Evolutionary conservation across 2,797 vertebrate genomes (phyloP).

Genomic region (Paedocypris micromegethes): DNA sequence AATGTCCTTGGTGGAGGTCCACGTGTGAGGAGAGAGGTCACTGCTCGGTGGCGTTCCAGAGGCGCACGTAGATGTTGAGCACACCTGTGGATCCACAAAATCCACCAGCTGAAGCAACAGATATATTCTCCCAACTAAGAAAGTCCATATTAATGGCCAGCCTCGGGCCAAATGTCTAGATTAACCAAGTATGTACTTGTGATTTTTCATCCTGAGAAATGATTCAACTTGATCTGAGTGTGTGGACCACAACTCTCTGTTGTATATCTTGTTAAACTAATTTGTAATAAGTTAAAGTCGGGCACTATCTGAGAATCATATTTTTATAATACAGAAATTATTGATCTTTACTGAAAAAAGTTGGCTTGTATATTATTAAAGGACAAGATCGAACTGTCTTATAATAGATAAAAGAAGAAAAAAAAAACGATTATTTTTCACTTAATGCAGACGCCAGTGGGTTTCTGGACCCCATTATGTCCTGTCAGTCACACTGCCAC

Average conservation of each 20-base stretch:
- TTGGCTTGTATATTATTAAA: no score
- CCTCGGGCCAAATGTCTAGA: slow-evolving; percentile 43
- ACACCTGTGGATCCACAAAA: slow-evolving; percentile 55
- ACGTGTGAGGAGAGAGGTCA: slow-evolving; percentile 62
- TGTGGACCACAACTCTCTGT: no score
- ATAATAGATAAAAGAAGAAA: no score
- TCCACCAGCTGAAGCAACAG: no score
- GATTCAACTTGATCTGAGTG: no score
- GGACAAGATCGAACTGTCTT: slow-evolving; percentile 7
- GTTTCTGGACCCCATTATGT: slow-evolving; percentile 29
- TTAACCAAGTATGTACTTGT: slow-evolving; percentile 6
- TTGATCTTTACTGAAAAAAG: no score
- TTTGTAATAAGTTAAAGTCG: no score
- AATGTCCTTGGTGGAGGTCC: slow-evolving; percentile 64
- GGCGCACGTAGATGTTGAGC: slow-evolving; percentile 56
- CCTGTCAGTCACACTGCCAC: slow-evolving; percentile 15
- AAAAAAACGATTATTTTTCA: background rate
- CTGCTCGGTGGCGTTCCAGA: slow-evolving; percentile 63
- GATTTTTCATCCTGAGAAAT: slow-evolving; percentile 4
- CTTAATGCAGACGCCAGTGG: background rate
- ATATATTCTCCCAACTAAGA: no score
- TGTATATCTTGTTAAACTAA: no score
- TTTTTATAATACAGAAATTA: no score
- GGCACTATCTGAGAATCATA: no score
- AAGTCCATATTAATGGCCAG: slow-evolving; percentile 45